Base-by-base conservation (phyloP, 2,888 invertebrate genomes). In the Oeneis ivallda region DNA sequence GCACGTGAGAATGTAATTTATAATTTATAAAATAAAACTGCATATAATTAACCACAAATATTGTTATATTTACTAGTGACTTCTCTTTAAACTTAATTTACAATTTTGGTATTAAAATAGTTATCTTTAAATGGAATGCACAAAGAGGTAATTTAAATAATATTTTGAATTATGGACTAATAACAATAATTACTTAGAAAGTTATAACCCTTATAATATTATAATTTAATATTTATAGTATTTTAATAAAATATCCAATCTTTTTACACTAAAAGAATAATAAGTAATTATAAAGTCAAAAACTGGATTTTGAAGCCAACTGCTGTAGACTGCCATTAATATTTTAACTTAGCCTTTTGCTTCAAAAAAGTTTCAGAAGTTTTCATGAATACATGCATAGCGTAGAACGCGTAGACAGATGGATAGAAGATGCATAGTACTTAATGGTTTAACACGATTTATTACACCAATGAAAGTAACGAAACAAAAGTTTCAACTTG, bases 81-180 rank as follows among this genome's bases (percentile, higher is more conserved):
- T 89, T 79, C 82, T 83, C 72, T 84, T 85, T 80, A 79, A 83
- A 85, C 85, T 88, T 67, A 80, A 78, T 67, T 70, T 64, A 71
- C 70, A 72, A 71, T 68, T 89, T 91, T 91, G 91, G 90, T 89
- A 84, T 87, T 79, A 82, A 77, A 76, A 82, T 82, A 86, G 79
- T 79, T 84, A 83, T 83, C 68, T 73, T 77, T 76, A 71, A 71
- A 76, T 83, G 90, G 91, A 91, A 91, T 92, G 91, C 80, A 83
- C 81, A 78, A 76, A 85, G 89, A 90, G 90, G 89, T 90, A 89
- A 79, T 84, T 79, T 83, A 81, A 82, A 67, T 56, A 63, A 63
- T 61, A 39, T 34, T 61, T 63, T 43, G 41, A 63, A 15, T 45
- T 34, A 47, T 52, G 17, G n/a, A 58, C 49, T 47, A 39, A 80